These are phyloP conservation scores for Aphelenchoides besseyi DNA, from an alignment of 1,140 invertebrate genomes.

Conservation along the genomic window DNA sequence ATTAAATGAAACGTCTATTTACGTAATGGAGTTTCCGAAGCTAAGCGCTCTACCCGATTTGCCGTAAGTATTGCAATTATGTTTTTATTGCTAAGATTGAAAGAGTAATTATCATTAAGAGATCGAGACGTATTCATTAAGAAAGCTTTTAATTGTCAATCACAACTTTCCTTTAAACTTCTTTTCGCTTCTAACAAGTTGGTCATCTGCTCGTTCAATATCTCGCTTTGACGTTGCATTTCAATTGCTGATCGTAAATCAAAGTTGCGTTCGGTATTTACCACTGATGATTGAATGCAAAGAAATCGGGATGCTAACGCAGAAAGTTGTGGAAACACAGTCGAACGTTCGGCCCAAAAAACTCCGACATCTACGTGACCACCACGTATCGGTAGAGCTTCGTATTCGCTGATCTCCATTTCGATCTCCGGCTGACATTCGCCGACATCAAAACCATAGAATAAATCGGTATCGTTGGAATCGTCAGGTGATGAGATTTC, in stretches of 20 bases:
- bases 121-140: too few species aligned
- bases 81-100: too few species aligned
- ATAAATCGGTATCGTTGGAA: neutral
- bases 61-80: too few species aligned
- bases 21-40: too few species aligned
- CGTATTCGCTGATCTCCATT: neutral
- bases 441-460: neutral
- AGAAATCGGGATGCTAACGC: neutral
- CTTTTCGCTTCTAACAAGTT: too few species aligned
- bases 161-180: too few species aligned
- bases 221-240: neutral
- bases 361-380: neutral
- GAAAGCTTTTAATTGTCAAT: too few species aligned
- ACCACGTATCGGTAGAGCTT: neutral
- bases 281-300: neutral
- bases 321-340: neutral
- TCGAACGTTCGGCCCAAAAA: neutral
- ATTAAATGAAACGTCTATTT: too few species aligned
- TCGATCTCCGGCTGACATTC: neutral
- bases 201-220: too few species aligned
- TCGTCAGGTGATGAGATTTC: neutral
- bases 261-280: neutral
- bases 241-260: neutral
- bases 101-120: too few species aligned
- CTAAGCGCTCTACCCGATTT: too few species aligned